These are phyloP conservation scores for Stegana nigrithorax DNA, from an alignment of 2,888 invertebrate species.

Conservation along the genomic window DNA sequence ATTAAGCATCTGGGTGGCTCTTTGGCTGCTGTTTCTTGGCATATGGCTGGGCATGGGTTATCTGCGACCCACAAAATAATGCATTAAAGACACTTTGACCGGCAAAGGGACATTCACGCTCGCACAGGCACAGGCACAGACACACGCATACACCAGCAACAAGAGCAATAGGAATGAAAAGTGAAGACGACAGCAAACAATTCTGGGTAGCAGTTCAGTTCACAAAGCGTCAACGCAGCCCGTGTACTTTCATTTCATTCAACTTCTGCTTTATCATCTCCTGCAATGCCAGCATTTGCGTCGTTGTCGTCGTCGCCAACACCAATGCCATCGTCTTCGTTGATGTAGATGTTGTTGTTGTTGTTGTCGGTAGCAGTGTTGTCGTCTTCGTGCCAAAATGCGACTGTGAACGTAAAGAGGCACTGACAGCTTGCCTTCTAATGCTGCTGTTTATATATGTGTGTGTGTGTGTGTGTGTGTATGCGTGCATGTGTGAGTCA, in stretches of 20 bases:
- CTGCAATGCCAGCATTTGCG: too few species aligned
- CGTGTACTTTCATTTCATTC: too few species aligned
- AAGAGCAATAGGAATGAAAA: not conserved
- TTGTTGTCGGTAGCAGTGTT: too few species aligned
- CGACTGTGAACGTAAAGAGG: slow-evolving; percentile 30
- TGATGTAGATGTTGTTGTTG: too few species aligned
- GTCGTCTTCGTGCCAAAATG: too few species aligned
- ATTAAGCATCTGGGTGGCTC: too few species aligned
- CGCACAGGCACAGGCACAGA: not conserved
- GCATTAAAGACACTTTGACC: slow-evolving; percentile 16
- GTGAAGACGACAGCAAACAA: slow-evolving; percentile 6
- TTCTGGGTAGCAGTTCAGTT: slow-evolving; percentile 11
- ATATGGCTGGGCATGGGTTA: not conserved
- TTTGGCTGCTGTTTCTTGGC: too few species aligned
- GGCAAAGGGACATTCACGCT: not conserved
- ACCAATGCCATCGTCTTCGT: too few species aligned
- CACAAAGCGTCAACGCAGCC: too few species aligned
- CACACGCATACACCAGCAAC: not conserved
- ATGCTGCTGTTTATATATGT: too few species aligned
- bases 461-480: not conserved
- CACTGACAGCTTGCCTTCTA: slow-evolving; percentile 38
- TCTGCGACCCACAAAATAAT: slow-evolving; percentile 11
- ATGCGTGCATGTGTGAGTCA: not conserved
- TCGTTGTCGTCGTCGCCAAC: too few species aligned
- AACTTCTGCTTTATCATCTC: too few species aligned